These are phyloP conservation scores for Eulithis prunata DNA, from an alignment of 2,888 invertebrate species.

Conservation along the genomic window DNA sequence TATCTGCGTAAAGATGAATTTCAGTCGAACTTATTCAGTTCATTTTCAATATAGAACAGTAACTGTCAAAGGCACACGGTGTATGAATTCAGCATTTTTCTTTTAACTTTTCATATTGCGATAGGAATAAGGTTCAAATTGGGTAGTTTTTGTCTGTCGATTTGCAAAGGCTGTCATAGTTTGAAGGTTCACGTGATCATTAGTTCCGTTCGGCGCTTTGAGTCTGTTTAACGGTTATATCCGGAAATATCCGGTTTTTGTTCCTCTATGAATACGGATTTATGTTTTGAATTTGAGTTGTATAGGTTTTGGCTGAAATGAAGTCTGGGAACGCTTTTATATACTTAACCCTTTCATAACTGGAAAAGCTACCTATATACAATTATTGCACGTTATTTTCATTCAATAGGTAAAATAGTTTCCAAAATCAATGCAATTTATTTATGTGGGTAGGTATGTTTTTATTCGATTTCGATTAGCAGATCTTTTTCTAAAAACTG, in stretches of 20 bases:
- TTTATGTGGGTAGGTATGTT: too few relatives aligned
- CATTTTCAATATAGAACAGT: constrained; percentile 48
- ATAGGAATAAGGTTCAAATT: constrained; percentile 26
- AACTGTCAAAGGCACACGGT: constrained; percentile 57
- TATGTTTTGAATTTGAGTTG: constrained; percentile 16
- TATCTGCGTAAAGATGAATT: constrained; percentile 17
- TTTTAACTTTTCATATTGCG: constrained; percentile 31
- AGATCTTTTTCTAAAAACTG: too few relatives aligned
- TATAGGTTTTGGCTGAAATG: constrained; percentile 22
- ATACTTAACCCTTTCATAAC: not conserved
- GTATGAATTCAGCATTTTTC: constrained; percentile 41
- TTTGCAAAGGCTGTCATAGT: constrained; percentile 37
- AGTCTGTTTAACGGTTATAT: constrained; percentile 58
- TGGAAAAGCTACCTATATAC: not conserved
- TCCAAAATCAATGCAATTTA: too few relatives aligned
- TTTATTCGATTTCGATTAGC: too few relatives aligned
- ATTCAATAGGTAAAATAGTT: too few relatives aligned
- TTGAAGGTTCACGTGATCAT: constrained; percentile 55
- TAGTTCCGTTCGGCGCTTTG: constrained; percentile 58
- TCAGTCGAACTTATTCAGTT: constrained; percentile 27
- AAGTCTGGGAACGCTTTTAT: constrained; percentile 7
- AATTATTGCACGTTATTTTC: too few relatives aligned
- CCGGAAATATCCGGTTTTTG: constrained; percentile 57
- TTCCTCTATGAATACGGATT: constrained; percentile 30
- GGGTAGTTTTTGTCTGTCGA: constrained; percentile 4